Evolutionary conservation across 2,797 vertebrate species (phyloP).

Genomic region (Cryptoblepharus egeriae): DNA sequence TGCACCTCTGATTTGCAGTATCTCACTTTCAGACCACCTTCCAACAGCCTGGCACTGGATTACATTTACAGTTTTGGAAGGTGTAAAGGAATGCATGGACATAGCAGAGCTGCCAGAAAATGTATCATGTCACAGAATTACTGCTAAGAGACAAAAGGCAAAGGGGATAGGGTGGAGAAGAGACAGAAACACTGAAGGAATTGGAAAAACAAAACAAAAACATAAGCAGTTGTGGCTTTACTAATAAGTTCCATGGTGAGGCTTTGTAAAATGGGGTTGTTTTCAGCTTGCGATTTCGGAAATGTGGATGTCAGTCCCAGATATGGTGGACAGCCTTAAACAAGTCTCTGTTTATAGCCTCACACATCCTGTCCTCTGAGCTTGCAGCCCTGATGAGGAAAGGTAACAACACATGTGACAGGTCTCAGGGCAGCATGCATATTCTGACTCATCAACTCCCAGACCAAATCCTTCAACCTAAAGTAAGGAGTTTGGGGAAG

Average conservation of each 20-base stretch:
- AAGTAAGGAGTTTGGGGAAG: no score
- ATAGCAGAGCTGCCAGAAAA: constrained; percentile 60
- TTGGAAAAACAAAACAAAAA: background rate
- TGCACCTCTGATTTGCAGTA: constrained; percentile 77
- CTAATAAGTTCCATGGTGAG: background rate
- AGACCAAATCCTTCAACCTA: no score
- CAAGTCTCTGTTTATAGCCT: background rate
- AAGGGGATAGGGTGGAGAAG: background rate
- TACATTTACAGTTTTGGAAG: constrained; percentile 78
- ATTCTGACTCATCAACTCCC: no score
- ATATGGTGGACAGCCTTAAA: background rate
- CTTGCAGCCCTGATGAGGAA: background rate
- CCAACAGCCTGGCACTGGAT: constrained; percentile 65
- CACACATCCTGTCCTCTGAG: background rate
- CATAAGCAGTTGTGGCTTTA: background rate
- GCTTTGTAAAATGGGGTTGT: background rate
- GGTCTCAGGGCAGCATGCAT: no score
- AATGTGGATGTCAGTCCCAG: background rate
- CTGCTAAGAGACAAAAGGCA: constrained; percentile 46
- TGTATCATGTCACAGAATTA: constrained; percentile 63
- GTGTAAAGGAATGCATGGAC: constrained; percentile 74
- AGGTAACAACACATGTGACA: no score
- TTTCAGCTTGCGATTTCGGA: background rate
- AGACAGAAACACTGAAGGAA: constrained; percentile 35
- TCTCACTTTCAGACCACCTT: constrained; percentile 63